Conservation (phyloP, 1,140 invertebrate genomes). For the Megathymus violae region DNA sequence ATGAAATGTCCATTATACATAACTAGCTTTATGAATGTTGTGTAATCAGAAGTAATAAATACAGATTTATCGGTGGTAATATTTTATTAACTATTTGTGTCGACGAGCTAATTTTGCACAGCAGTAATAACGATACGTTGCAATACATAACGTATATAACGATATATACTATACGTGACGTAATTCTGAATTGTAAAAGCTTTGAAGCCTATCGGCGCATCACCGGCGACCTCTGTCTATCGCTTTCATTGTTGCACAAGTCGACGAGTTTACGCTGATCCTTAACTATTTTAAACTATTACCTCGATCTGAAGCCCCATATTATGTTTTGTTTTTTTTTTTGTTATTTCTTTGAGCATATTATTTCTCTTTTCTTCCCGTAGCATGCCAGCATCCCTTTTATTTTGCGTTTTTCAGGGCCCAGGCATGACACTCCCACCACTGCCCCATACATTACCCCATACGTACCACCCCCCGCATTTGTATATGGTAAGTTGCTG, state of each 20-base stretch:
- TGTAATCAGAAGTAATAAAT: too few species aligned
- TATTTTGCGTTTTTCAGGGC: constrained; percentile 78
- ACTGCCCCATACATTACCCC: constrained; percentile 79
- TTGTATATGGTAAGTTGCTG: constrained; percentile 79
- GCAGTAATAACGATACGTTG: background rate
- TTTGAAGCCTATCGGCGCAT: constrained; percentile 24
- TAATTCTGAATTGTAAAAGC: constrained; percentile 23
- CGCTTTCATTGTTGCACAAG: constrained; percentile 45
- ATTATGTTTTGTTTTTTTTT: constrained; percentile 34
- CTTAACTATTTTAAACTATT: constrained; percentile 40
- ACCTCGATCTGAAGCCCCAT: constrained; percentile 40
- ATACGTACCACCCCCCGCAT: constrained; percentile 80
- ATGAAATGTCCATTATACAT: too few species aligned
- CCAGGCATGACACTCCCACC: constrained; percentile 77
- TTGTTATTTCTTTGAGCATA: constrained; percentile 18
- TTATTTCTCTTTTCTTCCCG: constrained; percentile 53
- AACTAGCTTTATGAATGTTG: too few species aligned
- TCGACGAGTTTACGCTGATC: constrained; percentile 24
- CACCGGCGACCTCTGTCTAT: constrained; percentile 29
- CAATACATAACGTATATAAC: too few species aligned
- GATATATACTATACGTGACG: too few species aligned
- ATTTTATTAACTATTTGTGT: constrained; percentile 15
- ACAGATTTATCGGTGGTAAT: constrained; percentile 11
- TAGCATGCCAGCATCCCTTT: constrained; percentile 76
- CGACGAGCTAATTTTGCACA: constrained; percentile 24